Evolutionary conservation across 2,888 invertebrate species (phyloP), one percentile per base, ranked within the genome.

Genomic region (Machimus atricapillus): DNA sequence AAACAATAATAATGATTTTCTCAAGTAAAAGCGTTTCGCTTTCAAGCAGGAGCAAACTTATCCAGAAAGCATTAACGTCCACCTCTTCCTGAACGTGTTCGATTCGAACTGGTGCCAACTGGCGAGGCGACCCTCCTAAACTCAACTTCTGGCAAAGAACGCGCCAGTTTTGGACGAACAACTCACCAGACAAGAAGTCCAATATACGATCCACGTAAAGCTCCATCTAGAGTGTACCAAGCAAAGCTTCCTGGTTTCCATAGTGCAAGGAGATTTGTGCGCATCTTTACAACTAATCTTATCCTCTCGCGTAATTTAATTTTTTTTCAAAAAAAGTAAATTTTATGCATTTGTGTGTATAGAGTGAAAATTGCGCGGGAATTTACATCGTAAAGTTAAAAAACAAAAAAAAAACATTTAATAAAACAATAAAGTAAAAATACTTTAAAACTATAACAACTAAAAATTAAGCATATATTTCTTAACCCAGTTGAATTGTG

Each of bases 121-220:
- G 16, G 19, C 16, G 19, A 66, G 14, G n/a, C 27, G 23, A 73
- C 66, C 66, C 14, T 74, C 34, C 16, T 19, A 12, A 1, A 12
- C 73, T 16, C 31, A 16, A n/a, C 37, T 85, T 14, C 31, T 56
- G 7, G 74, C 58, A 0, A 82, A 79, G 43, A 81, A 43, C 79
- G 79, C 87, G 87, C 87, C 87, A 87, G 87, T 87, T 87, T 87
- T 58, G 74, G 81, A 34, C 23, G 81, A 87, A 86, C 87, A 12
- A 31, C 58, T 19, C 43, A 46, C 19, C 37, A 37, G 66, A 66
- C 7, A 83, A 83, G 58, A 66, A 66, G 79, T 79, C 23, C 23
- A 66, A 2, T 14, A 2, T 14, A 23, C 66, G 27, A 27, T 66
- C 66, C 66, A 27, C 12, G 66, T 1, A 52, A 52, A 52, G 52